These are phyloP conservation scores for Plecturocebus donacophilus DNA, from an alignment of 2,113 vertebrate genomes.

Conservation along the genomic window DNA sequence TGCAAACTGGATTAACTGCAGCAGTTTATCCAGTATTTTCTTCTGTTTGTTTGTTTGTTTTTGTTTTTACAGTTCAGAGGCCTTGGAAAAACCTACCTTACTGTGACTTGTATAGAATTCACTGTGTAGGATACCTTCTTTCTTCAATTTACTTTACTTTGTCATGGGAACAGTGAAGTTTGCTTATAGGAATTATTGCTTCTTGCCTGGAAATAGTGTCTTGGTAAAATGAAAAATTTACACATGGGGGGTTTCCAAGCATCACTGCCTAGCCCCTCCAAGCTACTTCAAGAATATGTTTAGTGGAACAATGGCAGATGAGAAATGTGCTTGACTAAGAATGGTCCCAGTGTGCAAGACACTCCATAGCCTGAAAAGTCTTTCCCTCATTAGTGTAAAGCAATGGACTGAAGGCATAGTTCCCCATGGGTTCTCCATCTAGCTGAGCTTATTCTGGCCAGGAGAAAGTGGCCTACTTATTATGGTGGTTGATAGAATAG, in stretches of 20 bases:
- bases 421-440: background rate
- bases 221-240: slow-evolving; percentile 54
- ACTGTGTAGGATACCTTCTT: slow-evolving; percentile 31
- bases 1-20: slow-evolving; percentile 5
- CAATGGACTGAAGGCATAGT: slow-evolving; percentile 14
- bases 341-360: background rate
- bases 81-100: background rate
- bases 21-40: background rate
- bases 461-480: slow-evolving; percentile 60
- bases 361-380: slow-evolving; percentile 3
- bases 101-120: background rate
- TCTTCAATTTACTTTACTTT: slow-evolving; percentile 57
- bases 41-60: background rate
- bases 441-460: slow-evolving; percentile 52
- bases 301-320: slow-evolving; percentile 41
- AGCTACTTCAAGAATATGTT: slow-evolving; percentile 30
- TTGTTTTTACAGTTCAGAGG: background rate
- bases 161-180: background rate
- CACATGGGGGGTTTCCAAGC: slow-evolving; percentile 16
- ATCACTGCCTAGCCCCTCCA: background rate
- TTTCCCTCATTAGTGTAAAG: slow-evolving; percentile 41
- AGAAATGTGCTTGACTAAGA: slow-evolving; percentile 44
- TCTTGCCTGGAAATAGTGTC: slow-evolving; percentile 51
- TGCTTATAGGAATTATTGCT: slow-evolving; percentile 37
- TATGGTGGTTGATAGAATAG: slow-evolving; percentile 24